Conservation (phyloP, 1,140 invertebrate species). For the Panagrolaimus sp. region DNA sequence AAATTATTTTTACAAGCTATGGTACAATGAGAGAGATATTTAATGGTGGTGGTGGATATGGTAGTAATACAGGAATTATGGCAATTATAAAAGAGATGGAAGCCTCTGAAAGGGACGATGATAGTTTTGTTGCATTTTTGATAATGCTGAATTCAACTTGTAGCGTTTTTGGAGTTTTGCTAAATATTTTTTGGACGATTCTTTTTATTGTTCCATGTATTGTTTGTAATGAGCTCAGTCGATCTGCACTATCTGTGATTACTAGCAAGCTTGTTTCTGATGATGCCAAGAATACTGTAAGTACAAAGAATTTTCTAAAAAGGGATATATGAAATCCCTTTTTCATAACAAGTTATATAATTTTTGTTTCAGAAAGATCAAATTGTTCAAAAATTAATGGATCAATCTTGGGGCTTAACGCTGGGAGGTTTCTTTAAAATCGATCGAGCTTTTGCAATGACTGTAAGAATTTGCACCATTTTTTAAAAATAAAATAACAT, state of each 20-base stretch:
- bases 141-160: not conserved
- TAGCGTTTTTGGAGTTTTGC: not conserved
- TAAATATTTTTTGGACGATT: not conserved
- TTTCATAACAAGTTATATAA: too few relatives aligned
- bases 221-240: slow-evolving; percentile 3
- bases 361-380: slow-evolving; percentile 1
- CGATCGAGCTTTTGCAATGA: not conserved
- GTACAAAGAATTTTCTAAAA: too few relatives aligned
- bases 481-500: not conserved
- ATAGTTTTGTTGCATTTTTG: not conserved
- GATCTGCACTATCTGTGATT: not conserved
- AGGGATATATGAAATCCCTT: too few relatives aligned
- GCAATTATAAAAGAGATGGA: not conserved
- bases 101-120: not conserved
- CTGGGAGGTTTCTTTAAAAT: not conserved
- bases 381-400: slow-evolving; percentile 1
- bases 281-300: not conserved
- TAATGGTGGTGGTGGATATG: too few relatives aligned
- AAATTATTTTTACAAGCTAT: slow-evolving; percentile 4
- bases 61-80: too few relatives aligned
- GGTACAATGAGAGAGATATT: not conserved
- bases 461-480: not conserved
- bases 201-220: slow-evolving; percentile 2
- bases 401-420: not conserved
- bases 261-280: not conserved